Conservation (phyloP, 2,797 vertebrate species). For the Eulemur coronatus region DNA sequence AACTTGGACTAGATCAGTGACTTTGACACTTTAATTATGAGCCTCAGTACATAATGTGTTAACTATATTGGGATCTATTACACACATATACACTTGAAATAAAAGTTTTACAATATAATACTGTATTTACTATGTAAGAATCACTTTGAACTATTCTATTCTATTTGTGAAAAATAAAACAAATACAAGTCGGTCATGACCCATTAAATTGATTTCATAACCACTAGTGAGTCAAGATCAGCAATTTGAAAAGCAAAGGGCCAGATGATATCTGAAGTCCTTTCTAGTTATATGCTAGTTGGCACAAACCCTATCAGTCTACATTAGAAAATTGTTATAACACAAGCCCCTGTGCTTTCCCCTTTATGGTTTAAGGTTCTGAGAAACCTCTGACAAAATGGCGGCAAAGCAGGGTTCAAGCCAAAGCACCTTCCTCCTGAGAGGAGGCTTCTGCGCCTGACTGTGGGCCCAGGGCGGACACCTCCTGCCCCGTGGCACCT, state of each 20-base stretch:
- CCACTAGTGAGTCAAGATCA: neutral
- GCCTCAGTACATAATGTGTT: conserved; percentile 23
- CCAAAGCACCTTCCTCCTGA: neutral
- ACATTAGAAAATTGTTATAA: neutral
- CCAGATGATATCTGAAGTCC: neutral
- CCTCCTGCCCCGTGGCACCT: neutral
- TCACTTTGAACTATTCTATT: neutral
- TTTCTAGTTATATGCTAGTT: neutral
- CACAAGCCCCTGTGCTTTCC: neutral
- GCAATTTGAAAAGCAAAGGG: conserved; percentile 3
- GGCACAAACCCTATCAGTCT: neutral
- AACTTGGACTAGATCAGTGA: neutral
- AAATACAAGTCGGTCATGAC: neutral
- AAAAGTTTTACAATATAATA: neutral
- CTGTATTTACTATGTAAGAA: neutral
- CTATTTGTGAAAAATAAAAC: neutral
- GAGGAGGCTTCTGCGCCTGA: fast-evolving
- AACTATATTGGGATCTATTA: neutral
- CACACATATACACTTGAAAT: neutral
- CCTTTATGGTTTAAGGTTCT: neutral
- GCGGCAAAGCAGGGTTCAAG: neutral
- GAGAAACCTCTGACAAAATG: neutral
- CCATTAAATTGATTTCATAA: conserved; percentile 10
- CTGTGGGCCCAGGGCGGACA: fast-evolving
- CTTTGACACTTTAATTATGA: neutral